These are phyloP conservation scores for Papio anubis DNA, from an alignment of 2,113 vertebrate genomes.

Conservation along the genomic window DNA sequence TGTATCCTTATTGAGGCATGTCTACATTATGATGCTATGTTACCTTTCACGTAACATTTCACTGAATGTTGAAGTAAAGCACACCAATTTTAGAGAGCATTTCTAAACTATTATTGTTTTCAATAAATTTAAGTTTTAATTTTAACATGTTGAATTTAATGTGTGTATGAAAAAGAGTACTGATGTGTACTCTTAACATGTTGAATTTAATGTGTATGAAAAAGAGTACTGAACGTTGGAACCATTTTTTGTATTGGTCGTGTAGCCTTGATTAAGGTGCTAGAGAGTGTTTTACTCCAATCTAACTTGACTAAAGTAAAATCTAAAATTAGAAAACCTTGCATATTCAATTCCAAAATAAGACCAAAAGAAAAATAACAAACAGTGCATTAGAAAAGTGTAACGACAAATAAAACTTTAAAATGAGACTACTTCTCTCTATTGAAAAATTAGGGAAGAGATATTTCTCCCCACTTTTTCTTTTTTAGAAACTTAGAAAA, in stretches of 20 bases:
- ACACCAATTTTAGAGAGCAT: not conserved
- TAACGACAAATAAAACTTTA: not conserved
- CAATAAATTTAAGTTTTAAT: not conserved
- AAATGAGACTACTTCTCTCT: not conserved
- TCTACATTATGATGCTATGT: not conserved
- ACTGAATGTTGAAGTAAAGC: not conserved
- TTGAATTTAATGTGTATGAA: not conserved
- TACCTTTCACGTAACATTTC: not conserved
- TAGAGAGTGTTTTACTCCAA: not conserved
- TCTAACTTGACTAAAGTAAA: not conserved
- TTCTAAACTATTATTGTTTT: not conserved
- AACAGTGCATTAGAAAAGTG: not conserved
- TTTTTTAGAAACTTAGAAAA: no score
- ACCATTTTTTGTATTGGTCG: not conserved
- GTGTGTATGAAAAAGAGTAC: not conserved
- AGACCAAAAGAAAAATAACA: not conserved
- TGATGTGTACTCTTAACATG: not conserved
- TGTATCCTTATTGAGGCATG: not conserved
- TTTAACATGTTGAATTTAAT: not conserved
- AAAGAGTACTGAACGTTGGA: not conserved
- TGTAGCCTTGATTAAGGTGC: not conserved
- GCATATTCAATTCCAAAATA: not conserved
- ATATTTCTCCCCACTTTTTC: not conserved
- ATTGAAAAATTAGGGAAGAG: not conserved
- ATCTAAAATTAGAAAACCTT: not conserved